These are phyloP conservation scores for Hemicrepidius hirtus DNA, from an alignment of 2,888 invertebrate species.

Conservation along the genomic window DNA sequence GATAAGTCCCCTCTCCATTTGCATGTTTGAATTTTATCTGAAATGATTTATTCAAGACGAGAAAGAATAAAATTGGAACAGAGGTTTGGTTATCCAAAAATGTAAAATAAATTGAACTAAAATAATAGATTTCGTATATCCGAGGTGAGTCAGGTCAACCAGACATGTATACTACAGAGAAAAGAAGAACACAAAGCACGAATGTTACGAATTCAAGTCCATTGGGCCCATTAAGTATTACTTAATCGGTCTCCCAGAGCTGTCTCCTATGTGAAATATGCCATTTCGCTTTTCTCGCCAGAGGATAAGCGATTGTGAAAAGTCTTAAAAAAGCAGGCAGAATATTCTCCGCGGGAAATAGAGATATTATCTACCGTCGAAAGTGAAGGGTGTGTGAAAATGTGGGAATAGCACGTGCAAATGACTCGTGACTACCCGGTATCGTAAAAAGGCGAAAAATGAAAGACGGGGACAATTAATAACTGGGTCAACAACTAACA, in stretches of 20 bases:
- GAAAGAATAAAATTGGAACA: background rate
- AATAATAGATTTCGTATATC: background rate
- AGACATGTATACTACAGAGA: background rate
- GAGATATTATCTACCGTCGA: slow-evolving; percentile 18
- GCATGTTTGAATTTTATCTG: background rate
- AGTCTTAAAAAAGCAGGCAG: slow-evolving; percentile 8
- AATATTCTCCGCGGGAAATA: slow-evolving; percentile 22
- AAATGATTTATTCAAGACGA: slow-evolving; percentile 7
- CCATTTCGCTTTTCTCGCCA: slow-evolving; percentile 15
- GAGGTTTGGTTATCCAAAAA: background rate
- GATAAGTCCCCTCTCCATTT: no score
- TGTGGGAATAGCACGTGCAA: slow-evolving; percentile 18
- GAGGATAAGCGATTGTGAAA: slow-evolving; percentile 14
- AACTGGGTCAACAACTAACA: slow-evolving; percentile 19
- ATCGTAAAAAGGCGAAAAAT: background rate
- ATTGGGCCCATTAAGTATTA: slow-evolving; percentile 22
- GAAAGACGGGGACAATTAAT: slow-evolving; percentile 18
- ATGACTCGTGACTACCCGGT: slow-evolving; percentile 10
- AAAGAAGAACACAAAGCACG: background rate
- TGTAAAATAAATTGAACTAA: slow-evolving; percentile 1
- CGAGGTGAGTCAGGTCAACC: slow-evolving; percentile 3
- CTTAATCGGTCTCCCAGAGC: slow-evolving; percentile 23
- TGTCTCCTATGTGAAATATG: slow-evolving; percentile 19
- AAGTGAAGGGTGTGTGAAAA: slow-evolving; percentile 23
- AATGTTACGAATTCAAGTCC: slow-evolving; percentile 5